Evolutionary conservation across 2,113 vertebrate genomes (phyloP).

Genomic region (Tragelaphus scriptus): DNA sequence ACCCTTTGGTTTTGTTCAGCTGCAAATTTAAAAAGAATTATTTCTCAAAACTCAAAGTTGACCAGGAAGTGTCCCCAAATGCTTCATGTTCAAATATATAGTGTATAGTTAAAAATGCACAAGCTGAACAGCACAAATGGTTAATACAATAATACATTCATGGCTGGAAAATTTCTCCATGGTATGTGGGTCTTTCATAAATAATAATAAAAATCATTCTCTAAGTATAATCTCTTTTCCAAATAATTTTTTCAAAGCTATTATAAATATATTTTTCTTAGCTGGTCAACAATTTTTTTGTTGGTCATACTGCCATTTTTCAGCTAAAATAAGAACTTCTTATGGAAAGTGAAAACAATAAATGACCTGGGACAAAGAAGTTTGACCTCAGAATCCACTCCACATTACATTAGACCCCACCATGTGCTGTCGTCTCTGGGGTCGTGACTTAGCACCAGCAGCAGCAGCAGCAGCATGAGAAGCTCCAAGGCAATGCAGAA

Average conservation of each 20-base stretch:
- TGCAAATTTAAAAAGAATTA: not conserved
- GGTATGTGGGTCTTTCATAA: conserved; percentile 7
- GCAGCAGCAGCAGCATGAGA: not conserved
- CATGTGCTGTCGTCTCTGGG: too few relatives aligned
- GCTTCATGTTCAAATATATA: not conserved
- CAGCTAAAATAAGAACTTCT: not conserved
- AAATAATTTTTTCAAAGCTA: not conserved
- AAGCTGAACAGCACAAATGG: not conserved
- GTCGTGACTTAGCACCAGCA: too few relatives aligned
- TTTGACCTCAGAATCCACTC: not conserved
- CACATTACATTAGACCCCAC: not conserved
- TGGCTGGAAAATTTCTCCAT: not conserved
- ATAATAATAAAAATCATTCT: conserved; percentile 2
- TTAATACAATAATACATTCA: not conserved
- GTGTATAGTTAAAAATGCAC: not conserved
- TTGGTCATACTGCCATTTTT: not conserved
- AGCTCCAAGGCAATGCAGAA: not conserved
- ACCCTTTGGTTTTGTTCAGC: not conserved
- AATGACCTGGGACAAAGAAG: not conserved
- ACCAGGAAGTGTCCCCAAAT: not conserved
- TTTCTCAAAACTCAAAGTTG: conserved; percentile 20
- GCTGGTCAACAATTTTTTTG: conserved; percentile 15
- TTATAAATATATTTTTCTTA: not conserved
- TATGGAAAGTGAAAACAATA: not conserved
- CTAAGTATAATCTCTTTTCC: not conserved